Conservation (phyloP, 1,140 invertebrate species). For the Pachyrhynchus sulphureomaculatus region DNA sequence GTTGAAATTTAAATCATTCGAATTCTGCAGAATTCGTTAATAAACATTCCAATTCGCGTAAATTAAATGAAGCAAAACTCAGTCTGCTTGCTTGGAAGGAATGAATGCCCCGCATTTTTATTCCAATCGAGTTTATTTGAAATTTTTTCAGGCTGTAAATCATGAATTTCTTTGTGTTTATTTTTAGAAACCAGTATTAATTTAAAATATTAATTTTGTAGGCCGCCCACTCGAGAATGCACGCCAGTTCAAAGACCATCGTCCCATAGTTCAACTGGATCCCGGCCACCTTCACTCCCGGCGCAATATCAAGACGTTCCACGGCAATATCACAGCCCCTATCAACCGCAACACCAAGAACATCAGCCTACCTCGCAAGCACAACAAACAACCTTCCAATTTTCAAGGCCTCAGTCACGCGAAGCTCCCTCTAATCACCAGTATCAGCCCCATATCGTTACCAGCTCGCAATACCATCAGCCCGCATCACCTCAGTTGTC, state of each 20-base stretch:
- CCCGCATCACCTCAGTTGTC: slow-evolving; percentile 35
- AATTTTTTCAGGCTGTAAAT: too few relatives aligned
- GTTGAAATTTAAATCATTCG: too few relatives aligned
- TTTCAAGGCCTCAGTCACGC: slow-evolving; percentile 38
- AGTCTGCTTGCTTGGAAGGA: too few relatives aligned
- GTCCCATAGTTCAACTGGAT: slow-evolving; percentile 38
- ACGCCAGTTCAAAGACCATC: slow-evolving; percentile 38
- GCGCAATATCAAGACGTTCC: slow-evolving; percentile 32
- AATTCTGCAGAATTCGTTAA: too few relatives aligned
- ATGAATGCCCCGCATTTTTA: too few relatives aligned
- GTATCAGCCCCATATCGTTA: slow-evolving; percentile 36
- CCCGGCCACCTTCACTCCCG: slow-evolving; percentile 40
- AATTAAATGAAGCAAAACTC: too few relatives aligned
- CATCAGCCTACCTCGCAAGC: slow-evolving; percentile 30
- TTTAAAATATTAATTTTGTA: too few relatives aligned
- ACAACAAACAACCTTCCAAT: slow-evolving; percentile 34
- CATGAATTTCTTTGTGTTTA: too few relatives aligned
- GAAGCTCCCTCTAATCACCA: slow-evolving; percentile 37
- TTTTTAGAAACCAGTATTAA: too few relatives aligned
- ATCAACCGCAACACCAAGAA: slow-evolving; percentile 26
- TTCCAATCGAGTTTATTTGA: too few relatives aligned
- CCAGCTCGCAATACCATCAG: slow-evolving; percentile 39
- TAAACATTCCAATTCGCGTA: too few relatives aligned
- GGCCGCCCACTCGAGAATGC: slow-evolving; percentile 30
- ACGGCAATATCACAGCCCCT: slow-evolving; percentile 20